Evolutionary conservation across 2,797 vertebrate genomes (phyloP).

Genomic region (Liparis tanakae): DNA sequence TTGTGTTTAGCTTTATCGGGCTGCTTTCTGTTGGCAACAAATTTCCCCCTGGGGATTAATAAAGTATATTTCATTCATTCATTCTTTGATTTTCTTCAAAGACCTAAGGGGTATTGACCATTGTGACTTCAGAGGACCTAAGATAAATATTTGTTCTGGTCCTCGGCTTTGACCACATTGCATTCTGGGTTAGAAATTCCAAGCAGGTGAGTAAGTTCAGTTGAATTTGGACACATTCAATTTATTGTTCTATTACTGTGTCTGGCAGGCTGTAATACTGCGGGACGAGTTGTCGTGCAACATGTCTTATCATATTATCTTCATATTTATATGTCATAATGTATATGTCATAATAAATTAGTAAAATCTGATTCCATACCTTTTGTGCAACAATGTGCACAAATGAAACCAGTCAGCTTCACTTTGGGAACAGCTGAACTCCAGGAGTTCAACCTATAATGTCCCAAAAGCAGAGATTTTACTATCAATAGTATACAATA

Average conservation of each 20-base stretch:
- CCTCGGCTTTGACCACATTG: conserved; percentile 90
- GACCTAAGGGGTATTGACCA: neutral
- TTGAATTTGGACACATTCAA: neutral
- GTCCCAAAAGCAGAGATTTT: neutral
- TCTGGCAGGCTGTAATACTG: neutral
- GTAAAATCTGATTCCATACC: neutral
- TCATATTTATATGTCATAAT: neutral
- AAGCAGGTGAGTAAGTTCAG: too few relatives aligned
- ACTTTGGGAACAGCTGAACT: conserved; percentile 2
- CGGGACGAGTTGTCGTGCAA: neutral
- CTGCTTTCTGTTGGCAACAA: too few relatives aligned
- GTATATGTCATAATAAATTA: too few relatives aligned
- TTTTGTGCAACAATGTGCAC: neutral
- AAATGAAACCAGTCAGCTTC: neutral
- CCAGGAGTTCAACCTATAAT: neutral
- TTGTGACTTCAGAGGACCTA: neutral
- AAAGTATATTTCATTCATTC: too few relatives aligned
- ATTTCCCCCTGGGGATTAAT: too few relatives aligned
- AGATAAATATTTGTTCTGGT: conserved; percentile 15
- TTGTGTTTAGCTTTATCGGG: too few relatives aligned
- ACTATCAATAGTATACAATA: neutral
- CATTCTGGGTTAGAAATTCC: too few relatives aligned
- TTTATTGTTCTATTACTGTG: neutral
- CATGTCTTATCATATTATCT: neutral
- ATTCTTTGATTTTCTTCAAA: neutral